phyloP scores from a whole-genome alignment of 2,888 invertebrate species.

The Lochmaea capreae region DNA sequence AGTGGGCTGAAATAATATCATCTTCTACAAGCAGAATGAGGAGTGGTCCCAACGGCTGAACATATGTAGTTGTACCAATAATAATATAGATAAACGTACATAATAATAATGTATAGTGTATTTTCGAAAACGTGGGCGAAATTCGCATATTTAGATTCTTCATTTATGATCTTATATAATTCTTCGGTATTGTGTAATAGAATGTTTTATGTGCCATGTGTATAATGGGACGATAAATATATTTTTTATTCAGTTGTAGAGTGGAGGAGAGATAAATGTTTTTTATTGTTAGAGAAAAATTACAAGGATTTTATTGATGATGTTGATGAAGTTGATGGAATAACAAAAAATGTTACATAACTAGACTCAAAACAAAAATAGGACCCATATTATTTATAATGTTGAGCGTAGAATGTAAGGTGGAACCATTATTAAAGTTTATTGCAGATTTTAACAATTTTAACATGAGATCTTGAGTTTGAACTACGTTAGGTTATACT shows the following conservation, averaged over 20 bases:
- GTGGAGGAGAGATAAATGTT: too few relatives aligned
- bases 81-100: constrained; percentile 64
- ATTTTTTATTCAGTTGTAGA: background rate
- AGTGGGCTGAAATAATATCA: constrained; percentile 62
- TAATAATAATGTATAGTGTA: constrained; percentile 63
- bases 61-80: constrained; percentile 63
- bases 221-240: constrained; percentile 1
- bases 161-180: constrained; percentile 46
- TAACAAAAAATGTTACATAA: too few relatives aligned
- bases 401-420: too few relatives aligned
- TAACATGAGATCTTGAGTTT: too few relatives aligned
- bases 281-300: too few relatives aligned
- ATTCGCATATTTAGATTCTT: constrained; percentile 59
- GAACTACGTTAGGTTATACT: too few relatives aligned
- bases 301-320: too few relatives aligned
- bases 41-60: constrained; percentile 59
- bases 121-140: constrained; percentile 60
- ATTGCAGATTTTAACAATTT: too few relatives aligned
- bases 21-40: constrained; percentile 55
- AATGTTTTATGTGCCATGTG: constrained; percentile 17
- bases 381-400: too few relatives aligned
- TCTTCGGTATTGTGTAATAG: constrained; percentile 44
- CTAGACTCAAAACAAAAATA: too few relatives aligned
- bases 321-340: too few relatives aligned
- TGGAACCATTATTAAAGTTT: too few relatives aligned